phyloP scores from a whole-genome alignment of 2,888 invertebrate species.

The Notocelia uddmanniana region DNA sequence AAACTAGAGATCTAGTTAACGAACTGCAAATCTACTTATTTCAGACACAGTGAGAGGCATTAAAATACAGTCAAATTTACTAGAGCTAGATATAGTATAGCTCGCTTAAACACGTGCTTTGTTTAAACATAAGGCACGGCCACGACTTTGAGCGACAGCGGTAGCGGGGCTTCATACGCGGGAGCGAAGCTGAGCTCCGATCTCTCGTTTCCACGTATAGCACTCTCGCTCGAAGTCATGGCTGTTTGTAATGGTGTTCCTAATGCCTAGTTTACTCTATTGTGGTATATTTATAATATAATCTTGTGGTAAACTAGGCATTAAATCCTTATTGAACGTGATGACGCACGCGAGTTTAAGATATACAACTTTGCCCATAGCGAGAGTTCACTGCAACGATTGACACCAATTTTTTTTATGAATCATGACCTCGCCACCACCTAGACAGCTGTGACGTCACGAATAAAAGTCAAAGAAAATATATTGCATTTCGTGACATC shows the following conservation, averaged over 20 bases:
- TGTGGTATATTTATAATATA: not conserved
- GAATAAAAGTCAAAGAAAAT: too few species aligned
- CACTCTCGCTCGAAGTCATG: not conserved
- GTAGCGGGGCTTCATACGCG: not conserved
- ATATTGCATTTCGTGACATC: too few species aligned
- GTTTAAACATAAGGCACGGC: not conserved
- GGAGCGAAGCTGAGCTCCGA: not conserved
- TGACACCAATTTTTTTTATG: not conserved
- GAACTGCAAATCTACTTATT: conserved; percentile 3
- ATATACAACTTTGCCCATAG: not conserved
- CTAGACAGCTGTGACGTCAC: too few species aligned
- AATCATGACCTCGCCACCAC: not conserved
- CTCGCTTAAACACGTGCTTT: not conserved
- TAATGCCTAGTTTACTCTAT: not conserved
- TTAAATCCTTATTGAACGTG: not conserved
- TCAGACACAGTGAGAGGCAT: conserved; percentile 2
- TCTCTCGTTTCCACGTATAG: not conserved
- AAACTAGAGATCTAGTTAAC: conserved; percentile 20
- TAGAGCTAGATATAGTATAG: not conserved
- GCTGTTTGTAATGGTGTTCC: not conserved
- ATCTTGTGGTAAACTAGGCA: not conserved
- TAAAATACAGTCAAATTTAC: conserved; percentile 13
- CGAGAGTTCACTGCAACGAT: not conserved
- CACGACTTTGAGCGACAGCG: not conserved
- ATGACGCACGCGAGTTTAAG: not conserved